Percentiles rank a stretch among this genome's conserved stretches.
Evolutionary conservation across 1,140 invertebrate genomes (phyloP).

Genomic region (Nylanderia fulva): DNA sequence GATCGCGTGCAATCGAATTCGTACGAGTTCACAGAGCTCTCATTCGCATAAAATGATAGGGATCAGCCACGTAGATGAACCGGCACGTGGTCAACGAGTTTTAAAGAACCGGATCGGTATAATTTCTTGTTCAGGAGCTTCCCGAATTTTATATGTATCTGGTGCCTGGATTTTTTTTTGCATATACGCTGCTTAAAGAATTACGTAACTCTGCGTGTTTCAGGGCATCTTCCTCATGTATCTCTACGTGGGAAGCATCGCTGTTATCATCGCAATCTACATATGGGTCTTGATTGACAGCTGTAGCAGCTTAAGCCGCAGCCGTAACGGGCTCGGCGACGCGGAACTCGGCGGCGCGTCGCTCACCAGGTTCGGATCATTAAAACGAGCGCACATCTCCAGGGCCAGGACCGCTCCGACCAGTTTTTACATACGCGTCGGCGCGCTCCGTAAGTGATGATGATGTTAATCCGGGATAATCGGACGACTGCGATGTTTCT

Average conservation of each 20-base stretch:
- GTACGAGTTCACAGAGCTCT: neutral
- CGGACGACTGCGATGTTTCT: neutral
- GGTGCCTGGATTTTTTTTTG: neutral
- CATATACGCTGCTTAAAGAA: neutral
- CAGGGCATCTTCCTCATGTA: slow-evolving; percentile 89
- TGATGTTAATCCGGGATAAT: neutral
- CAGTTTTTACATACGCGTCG: slow-evolving; percentile 90
- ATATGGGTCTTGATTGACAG: slow-evolving; percentile 88
- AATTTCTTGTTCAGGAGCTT: neutral
- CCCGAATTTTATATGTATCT: neutral
- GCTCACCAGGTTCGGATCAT: slow-evolving; percentile 86
- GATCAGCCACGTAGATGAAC: slow-evolving; percentile 18
- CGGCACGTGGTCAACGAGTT: neutral
- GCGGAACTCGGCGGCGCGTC: slow-evolving; percentile 84
- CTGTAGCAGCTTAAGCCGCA: slow-evolving; percentile 83
- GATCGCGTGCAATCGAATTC: slow-evolving; percentile 39
- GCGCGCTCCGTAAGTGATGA: slow-evolving; percentile 87
- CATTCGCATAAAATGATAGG: slow-evolving; percentile 44
- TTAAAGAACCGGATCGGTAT: slow-evolving; percentile 10
- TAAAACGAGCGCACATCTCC: slow-evolving; percentile 87
- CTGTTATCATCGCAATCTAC: slow-evolving; percentile 89
- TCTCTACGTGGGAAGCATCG: slow-evolving; percentile 88
- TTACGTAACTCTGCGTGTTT: slow-evolving; percentile 46
- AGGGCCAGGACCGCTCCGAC: slow-evolving; percentile 86
- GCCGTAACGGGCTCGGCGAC: slow-evolving; percentile 78